Conservation (phyloP, 1,140 invertebrate species). For the Calephelis nemesis region DNA sequence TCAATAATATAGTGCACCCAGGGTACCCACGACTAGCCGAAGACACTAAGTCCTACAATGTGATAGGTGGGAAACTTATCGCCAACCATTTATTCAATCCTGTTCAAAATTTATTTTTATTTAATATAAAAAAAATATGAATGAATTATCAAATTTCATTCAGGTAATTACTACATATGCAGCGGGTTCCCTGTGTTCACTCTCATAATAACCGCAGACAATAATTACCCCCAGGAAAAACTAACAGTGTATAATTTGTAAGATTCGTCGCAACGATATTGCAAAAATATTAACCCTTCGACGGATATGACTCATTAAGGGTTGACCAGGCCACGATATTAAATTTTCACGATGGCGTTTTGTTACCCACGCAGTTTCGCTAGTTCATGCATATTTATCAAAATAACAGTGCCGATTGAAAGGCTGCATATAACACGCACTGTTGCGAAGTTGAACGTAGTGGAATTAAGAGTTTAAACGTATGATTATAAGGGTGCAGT, state of each 20-base stretch:
- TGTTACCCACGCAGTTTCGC: conserved; percentile 71
- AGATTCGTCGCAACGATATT: conserved; percentile 60
- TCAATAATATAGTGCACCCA: too few relatives aligned
- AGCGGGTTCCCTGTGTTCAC: neutral
- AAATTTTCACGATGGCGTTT: conserved; percentile 78
- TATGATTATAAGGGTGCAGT: conserved; percentile 62
- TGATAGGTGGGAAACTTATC: too few relatives aligned
- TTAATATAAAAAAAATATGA: too few relatives aligned
- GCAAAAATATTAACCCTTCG: conserved; percentile 71
- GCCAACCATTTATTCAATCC: too few relatives aligned
- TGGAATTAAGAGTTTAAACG: conserved; percentile 63
- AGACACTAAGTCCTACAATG: too few relatives aligned
- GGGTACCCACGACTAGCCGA: too few relatives aligned
- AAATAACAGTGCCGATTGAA: conserved; percentile 77
- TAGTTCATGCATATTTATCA: conserved; percentile 77
- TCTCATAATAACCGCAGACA: neutral
- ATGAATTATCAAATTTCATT: too few relatives aligned
- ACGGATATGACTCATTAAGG: conserved; percentile 74
- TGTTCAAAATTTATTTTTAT: too few relatives aligned
- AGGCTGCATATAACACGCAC: conserved; percentile 76
- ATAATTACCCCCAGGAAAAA: conserved; percentile 4
- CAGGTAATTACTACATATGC: too few relatives aligned
- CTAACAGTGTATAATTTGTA: conserved; percentile 48
- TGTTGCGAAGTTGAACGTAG: conserved; percentile 51
- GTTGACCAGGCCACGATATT: conserved; percentile 75